These are phyloP conservation scores for Artemisiospiza belli DNA, from an alignment of 2,113 vertebrate genomes.

Conservation along the genomic window DNA sequence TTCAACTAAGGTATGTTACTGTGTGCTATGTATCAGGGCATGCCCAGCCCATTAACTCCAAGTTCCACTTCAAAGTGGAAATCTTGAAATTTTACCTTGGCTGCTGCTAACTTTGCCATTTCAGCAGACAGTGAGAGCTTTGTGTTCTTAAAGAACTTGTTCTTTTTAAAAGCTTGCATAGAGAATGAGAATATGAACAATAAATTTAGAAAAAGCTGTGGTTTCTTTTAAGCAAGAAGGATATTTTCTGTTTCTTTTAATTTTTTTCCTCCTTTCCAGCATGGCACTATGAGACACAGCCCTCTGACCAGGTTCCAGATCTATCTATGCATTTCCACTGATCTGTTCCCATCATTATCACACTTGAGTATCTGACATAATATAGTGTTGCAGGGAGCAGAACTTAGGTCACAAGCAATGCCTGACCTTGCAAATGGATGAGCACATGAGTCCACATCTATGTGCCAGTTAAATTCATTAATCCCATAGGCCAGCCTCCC, in stretches of 20 bases:
- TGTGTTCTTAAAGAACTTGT: constrained; percentile 18
- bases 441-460: not conserved
- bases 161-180: not conserved
- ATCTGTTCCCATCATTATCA: not conserved
- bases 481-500: not conserved
- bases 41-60: constrained; percentile 58
- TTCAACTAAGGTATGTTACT: constrained; percentile 67
- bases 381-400: not conserved
- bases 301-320: not conserved
- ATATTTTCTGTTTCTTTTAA: not conserved
- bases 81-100: constrained; percentile 66
- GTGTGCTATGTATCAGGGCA: constrained; percentile 44
- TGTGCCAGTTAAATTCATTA: not conserved
- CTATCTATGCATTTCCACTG: not conserved
- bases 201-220: not conserved
- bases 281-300: not conserved
- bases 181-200: constrained; percentile 12
- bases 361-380: not conserved
- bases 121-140: constrained; percentile 46
- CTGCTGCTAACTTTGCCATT: constrained; percentile 30
- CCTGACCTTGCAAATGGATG: not conserved
- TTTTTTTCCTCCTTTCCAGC: not conserved
- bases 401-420: not conserved
- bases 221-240: not conserved
- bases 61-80: constrained; percentile 69